Evolutionary conservation across 2,113 vertebrate genomes (phyloP), one percentile per base, ranked within the genome.

Genomic region (Oryzias melastigma): DNA sequence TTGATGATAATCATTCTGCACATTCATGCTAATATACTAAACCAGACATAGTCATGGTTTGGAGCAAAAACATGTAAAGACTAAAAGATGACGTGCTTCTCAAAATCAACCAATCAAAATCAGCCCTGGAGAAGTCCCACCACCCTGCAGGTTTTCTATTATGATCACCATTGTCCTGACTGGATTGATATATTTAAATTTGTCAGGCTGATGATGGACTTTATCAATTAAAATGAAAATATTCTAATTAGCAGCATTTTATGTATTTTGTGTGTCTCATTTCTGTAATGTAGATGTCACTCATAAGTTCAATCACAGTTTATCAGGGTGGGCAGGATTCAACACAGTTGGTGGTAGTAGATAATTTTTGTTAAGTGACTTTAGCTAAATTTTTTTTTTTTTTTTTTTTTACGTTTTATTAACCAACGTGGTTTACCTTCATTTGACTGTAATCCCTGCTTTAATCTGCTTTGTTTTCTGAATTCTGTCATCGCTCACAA

Each of bases 181-280:
- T 62, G 44, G 42, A 77, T 65, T 85, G 71, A 89, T 83, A 91
- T 81, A 85, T 85, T 78, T 82, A 89, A 85, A 82, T 80, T 67
- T 55, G 78, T 81, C 73, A 77, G 61, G 51, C 46, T 81, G 80
- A 85, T 62, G 67, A n/a, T 78, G 49, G n/a, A n/a, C 52, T 80
- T 86, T 85, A 90, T 91, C 87, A 87, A 91, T 92, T 90, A 84
- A 86, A 87, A 86, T 78, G 60, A 75, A 82, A 79, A 84, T 76
- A 75, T 69, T 80, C 82, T 88, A 85, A 90, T 91, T 90, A 88
- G 85, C 75, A 63, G 71, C 70, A 27, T 65, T 56, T 68, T 66
- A 60, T 74, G 75, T 68, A 81, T 75, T 78, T 83, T 74, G 75
- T 70, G 81, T 75, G 80, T 83, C 77, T 83, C 84, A 80, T 88